Evolutionary conservation across 1,140 invertebrate species (phyloP), one percentile per base, ranked within the genome.

Genomic region (Drosophila kurseongensis): DNA sequence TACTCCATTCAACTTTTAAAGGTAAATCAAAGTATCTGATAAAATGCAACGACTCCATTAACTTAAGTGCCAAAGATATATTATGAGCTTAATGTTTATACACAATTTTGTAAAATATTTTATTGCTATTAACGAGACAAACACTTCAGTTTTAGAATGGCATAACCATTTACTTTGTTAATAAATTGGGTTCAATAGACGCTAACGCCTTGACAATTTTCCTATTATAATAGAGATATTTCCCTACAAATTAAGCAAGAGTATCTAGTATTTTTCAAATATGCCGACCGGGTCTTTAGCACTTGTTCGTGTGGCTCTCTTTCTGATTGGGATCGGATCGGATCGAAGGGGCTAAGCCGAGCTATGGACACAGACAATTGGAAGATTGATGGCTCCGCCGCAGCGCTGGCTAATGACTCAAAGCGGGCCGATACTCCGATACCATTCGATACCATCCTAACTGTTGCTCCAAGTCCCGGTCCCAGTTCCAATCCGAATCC

Each of bases 371-470:
- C 54, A 50, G 60, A 72, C 63, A 84, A 80, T 84, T 85, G 81
- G 51, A 84, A 84, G 78, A 84, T 84, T 84, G 82, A 84, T 84
- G 77, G 63, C 63, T 69, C 36, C 32, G 59, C 45, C 62, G 52
- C 61, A 5, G 47, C 27, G 32, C 42, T 62, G 67, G 56, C 67
- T 84, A 84, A 84, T 84, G 73, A 85, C 18, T 54, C 73, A 78
- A 84, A 84, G 81, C 78, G 62, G 41, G 36, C 48, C 48, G 48
- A 48, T 76, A 76, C 55, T 68, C 65, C 71, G 42, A 38, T 5
- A 16, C 42, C 36, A 56, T 56, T 56, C 36, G 45, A 55, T 55
- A 29, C 45, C 40, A 48, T 58, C 35, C 35, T 23, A 38, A 5
- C 23, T 9, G 58, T 55, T 48, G 50, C 36, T 38, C 44, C 40